phyloP scores from a whole-genome alignment of 30 jellyfish, hydroid and myxozoan species.

The Phacellophora camtschatica region DNA sequence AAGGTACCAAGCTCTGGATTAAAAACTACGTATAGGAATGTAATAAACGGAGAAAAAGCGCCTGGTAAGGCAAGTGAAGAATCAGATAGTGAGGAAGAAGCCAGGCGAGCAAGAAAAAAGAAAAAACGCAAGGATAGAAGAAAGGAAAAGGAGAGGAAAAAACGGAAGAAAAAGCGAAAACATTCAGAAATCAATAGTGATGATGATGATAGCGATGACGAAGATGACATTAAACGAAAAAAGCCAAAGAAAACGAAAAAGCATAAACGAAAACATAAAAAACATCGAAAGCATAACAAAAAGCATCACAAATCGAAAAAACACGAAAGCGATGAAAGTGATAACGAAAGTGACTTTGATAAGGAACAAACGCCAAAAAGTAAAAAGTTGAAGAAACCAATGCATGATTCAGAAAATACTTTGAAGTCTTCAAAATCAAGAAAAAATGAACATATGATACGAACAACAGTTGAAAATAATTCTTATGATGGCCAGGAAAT shows the following conservation, averaged over 20 bases:
- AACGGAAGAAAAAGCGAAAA: slow-evolving; percentile 21
- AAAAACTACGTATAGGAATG: too few species aligned
- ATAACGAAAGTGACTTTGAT: slow-evolving; percentile 59
- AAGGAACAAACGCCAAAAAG: slow-evolving; percentile 5
- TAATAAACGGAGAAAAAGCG: too few species aligned
- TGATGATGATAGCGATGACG: slow-evolving; percentile 11
- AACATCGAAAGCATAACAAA: slow-evolving; percentile 62
- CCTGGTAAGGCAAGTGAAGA: slow-evolving; percentile 7
- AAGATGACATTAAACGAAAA: slow-evolving; percentile 3
- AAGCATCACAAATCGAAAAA: slow-evolving; percentile 65
- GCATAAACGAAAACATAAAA: slow-evolving; percentile 58
- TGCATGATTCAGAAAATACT: slow-evolving; percentile 5
- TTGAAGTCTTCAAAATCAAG: slow-evolving; percentile 7
- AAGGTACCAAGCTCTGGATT: too few species aligned
- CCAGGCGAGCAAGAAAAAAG: not conserved
- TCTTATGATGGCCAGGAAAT: too few species aligned
- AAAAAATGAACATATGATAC: not conserved
- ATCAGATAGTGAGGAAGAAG: slow-evolving; percentile 17
- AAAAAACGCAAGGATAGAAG: not conserved
- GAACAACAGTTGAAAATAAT: not conserved
- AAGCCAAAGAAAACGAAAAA: slow-evolving; percentile 54
- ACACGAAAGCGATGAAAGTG: slow-evolving; percentile 42
- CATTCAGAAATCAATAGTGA: not conserved
- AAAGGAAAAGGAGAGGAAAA: slow-evolving; percentile 21
- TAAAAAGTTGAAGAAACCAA: not conserved